Conservation (phyloP, 2,888 invertebrate genomes). For the Chalcis sispes region DNA sequence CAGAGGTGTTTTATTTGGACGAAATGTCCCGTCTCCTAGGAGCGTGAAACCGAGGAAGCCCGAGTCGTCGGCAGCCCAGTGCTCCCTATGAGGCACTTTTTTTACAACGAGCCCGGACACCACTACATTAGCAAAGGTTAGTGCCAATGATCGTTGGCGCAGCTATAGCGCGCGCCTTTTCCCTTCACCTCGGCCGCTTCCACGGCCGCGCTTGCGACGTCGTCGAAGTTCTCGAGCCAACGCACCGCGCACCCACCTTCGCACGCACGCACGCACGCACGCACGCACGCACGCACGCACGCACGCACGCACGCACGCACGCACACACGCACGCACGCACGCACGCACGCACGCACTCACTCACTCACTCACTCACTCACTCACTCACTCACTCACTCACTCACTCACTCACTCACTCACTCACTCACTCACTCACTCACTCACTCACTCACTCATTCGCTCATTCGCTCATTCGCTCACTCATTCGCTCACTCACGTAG, state of each 20-base stretch:
- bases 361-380: background rate
- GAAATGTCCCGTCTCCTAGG: slow-evolving; percentile 73
- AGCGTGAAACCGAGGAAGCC: slow-evolving; percentile 65
- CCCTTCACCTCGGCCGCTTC: background rate
- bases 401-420: background rate
- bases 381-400: background rate
- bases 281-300: background rate
- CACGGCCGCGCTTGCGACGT: background rate
- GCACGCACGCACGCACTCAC: background rate
- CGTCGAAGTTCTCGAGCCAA: background rate
- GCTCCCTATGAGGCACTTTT: slow-evolving; percentile 75
- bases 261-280: no score
- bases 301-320: slow-evolving; percentile 30
- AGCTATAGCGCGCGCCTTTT: slow-evolving; percentile 10
- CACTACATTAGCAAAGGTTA: slow-evolving; percentile 76
- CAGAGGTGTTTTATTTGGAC: slow-evolving; percentile 67
- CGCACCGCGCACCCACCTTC: no score
- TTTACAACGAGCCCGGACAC: slow-evolving; percentile 73
- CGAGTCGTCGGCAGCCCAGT: slow-evolving; percentile 63
- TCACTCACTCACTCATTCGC: no score
- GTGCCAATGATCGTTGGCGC: slow-evolving; percentile 60
- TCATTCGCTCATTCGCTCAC: no score
- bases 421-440: no score
- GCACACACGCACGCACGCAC: no score
- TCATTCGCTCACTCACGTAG: no score